A percentile compares a stretch with the other conserved stretches of the same genome.
Conservation (phyloP, 2,888 invertebrate species). For the Drosophila demipolita region DNA sequence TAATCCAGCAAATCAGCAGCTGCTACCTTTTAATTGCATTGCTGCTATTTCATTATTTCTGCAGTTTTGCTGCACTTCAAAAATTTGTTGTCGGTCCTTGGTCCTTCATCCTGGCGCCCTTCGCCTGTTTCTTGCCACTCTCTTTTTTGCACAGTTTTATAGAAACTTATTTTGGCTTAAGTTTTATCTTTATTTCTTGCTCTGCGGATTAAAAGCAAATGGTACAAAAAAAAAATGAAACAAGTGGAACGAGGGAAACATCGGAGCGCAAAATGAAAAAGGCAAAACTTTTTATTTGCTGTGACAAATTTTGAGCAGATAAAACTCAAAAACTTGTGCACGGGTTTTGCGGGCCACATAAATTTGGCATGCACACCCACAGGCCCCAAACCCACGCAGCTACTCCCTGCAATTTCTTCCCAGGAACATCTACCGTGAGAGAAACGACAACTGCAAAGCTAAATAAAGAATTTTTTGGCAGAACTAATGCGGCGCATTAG, state of each 20-base stretch:
- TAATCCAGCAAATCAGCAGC: conserved; percentile 69
- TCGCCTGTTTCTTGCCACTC: conserved; percentile 5
- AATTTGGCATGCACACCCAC: conserved; percentile 56
- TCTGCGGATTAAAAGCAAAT: conserved; percentile 66
- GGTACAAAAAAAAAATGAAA: conserved; percentile 22
- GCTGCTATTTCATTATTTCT: conserved; percentile 72
- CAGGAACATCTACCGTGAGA: conserved; percentile 35
- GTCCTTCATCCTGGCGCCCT: conserved; percentile 1
- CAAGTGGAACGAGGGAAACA: conserved; percentile 25
- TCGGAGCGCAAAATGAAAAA: conserved; percentile 51
- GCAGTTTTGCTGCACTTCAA: conserved; percentile 64
- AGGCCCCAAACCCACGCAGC: not conserved
- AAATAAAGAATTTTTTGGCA: conserved; percentile 71
- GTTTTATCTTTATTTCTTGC: conserved; percentile 75
- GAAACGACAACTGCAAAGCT: conserved; percentile 52
- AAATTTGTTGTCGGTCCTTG: conserved; percentile 43
- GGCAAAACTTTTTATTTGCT: conserved; percentile 76
- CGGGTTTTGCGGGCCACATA: conserved; percentile 61
- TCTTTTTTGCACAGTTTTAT: conserved; percentile 49
- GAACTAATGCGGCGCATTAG: conserved; percentile 75
- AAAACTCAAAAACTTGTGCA: conserved; percentile 69
- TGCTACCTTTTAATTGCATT: conserved; percentile 79
- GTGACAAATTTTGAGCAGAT: conserved; percentile 77
- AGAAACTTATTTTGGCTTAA: conserved; percentile 72
- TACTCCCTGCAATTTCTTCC: conserved; percentile 3